phyloP scores from a whole-genome alignment of 37 sponge, comb jelly and placozoan species.

The Beroe ovata region DNA sequence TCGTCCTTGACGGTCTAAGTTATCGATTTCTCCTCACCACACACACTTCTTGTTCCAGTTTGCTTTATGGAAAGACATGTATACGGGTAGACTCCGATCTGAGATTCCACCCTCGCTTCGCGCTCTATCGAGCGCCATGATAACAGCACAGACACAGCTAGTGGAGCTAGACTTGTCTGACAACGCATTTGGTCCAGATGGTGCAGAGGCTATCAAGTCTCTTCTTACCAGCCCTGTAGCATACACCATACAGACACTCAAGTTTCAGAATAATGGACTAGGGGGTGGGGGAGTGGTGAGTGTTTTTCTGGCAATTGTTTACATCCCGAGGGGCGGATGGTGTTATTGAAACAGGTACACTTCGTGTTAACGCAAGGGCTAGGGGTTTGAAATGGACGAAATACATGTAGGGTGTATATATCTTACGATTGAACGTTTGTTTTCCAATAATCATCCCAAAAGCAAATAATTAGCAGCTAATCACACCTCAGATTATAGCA shows the following conservation, averaged over 20 bases:
- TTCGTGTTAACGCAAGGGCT: too few relatives aligned
- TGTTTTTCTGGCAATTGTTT: too few relatives aligned
- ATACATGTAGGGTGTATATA: too few relatives aligned
- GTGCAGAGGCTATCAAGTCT: slow-evolving; percentile 75
- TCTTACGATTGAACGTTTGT: too few relatives aligned
- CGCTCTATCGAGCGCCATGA: slow-evolving; percentile 82
- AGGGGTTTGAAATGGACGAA: too few relatives aligned
- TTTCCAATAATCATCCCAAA: too few relatives aligned
- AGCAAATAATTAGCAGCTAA: too few relatives aligned
- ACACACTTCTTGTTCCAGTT: slow-evolving; percentile 31
- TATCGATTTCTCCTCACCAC: too few relatives aligned
- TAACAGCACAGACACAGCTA: slow-evolving; percentile 77
- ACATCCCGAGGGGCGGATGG: too few relatives aligned
- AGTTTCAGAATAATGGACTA: slow-evolving; percentile 94
- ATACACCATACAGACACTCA: slow-evolving; percentile 80
- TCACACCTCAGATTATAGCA: slow-evolving; percentile 49
- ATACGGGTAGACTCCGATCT: slow-evolving; percentile 86
- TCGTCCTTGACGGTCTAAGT: too few relatives aligned
- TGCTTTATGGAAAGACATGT: slow-evolving; percentile 96
- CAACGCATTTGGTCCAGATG: slow-evolving; percentile 98
- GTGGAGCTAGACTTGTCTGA: slow-evolving; percentile 93
- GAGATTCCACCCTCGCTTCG: slow-evolving; percentile 89
- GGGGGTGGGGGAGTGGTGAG: slow-evolving; percentile 86
- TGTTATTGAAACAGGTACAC: too few relatives aligned
- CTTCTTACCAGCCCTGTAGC: slow-evolving; percentile 86